Base-by-base conservation (phyloP, 2,113 vertebrate genomes). In the Sinocyclocheilus anshuiensis region DNA sequence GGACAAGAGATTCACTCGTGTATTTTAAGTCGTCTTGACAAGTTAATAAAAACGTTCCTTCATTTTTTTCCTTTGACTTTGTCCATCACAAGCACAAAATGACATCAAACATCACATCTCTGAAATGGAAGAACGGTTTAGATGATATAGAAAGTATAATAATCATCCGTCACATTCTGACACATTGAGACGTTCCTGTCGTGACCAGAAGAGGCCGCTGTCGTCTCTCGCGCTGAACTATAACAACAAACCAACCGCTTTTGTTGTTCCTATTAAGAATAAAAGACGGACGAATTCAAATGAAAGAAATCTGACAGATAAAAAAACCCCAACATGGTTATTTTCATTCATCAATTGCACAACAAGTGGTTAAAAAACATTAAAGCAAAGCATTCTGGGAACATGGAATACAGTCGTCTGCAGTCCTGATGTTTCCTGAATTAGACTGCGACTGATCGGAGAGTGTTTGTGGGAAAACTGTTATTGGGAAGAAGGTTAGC, bases 201-300 rank as follows among this genome's bases (percentile, higher is more conserved):
- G 72, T 3, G 22, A 84, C 91, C 93, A 93, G 91, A 81, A 91
- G 92, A 86, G 90, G 94, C 91, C 90, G 87, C 89, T 86, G 36
- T 36, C 8, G 33, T 39, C 15, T 36, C 57, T 57, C 55, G 1
- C 57, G 3, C 57, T 2, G 20, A 59, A 59, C 57, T 22, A 15
- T 57, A 63, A 86, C 72, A 33, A 89, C 42, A 81, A 86, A 77
- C 89, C 89, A 81, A 67, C 24, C 88, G 87, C 88, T 87, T 89
- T 6, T 16, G 45, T 57, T 65, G 59, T 75, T 88, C 81, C 42
- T 69, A 29, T 24, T 74, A 74, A 50, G 78, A 84, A 90, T 50
- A 50, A 89, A 86, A 12, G 67, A 61, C 53, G 74, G 55, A 72
- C 90, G 88, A 77, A 75, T 81, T 18, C 67, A 4, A 36, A 71